Base-by-base conservation (phyloP, 2,113 vertebrate species). In the Ageneiosus marmoratus region DNA sequence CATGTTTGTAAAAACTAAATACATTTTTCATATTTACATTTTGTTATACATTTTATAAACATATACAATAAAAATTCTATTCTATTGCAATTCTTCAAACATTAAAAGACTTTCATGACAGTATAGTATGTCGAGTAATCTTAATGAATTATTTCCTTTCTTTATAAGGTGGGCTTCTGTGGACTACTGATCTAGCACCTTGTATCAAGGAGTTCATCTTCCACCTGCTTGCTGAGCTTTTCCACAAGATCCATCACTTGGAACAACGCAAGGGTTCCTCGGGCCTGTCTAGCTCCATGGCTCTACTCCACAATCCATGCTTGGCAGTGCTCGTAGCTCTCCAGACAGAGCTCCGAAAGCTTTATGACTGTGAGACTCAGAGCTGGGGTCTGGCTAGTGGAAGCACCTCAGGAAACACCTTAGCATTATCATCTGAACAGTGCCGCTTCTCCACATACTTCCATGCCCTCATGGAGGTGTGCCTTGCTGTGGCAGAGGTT, bases 381-480 rank as follows among this genome's bases (percentile, higher is more conserved):
- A 95, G 95, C 88, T 99, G 98, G 98, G 93, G 89, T 3, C 89
- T 95, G 0, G 93, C 94, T 6, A 92, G 92, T 0, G 80, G 90
- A 0, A 92, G 90, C 37, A 84, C 0, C 24, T 93, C 94, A 0
- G 95, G 95, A 1, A 87, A 91, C 16, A 48, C 80, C 3, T 82
- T 94, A 0, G 94, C 90, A 0, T 92, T 84, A 0, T 90, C 93
- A 0, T 83, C 91, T 0, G 97, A 99, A 86, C 98, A 98, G 84
- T 96, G 96, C 56, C 94, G 97, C 0, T 99, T 99, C 90, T 99
- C 98, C 10, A 99, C 96, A 0, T 99, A 99, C 34, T 99, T 99
- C 58, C 98, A 99, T 0, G 97, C 98, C 0, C 92, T 99, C 82
- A 98, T 97, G 97, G 98, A 99, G 88, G 96, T 95, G 72, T 99